phyloP scores from a whole-genome alignment of 1,140 invertebrate genomes.

The Orius laevigatus region DNA sequence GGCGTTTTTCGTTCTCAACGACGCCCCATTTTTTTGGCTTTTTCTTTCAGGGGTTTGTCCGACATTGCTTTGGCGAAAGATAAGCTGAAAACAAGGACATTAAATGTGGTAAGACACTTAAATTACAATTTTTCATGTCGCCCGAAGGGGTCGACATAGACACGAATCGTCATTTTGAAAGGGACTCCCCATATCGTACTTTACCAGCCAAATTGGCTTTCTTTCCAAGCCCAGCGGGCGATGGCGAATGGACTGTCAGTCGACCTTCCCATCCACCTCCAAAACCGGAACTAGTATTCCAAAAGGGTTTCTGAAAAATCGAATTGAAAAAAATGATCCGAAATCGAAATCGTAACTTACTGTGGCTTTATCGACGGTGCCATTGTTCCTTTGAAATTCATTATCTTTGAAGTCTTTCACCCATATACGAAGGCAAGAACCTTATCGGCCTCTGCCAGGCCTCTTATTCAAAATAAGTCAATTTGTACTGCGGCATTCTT shows the following conservation, averaged over 20 bases:
- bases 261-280: conserved; percentile 31
- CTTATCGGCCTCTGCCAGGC: no score
- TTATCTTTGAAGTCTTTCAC: no score
- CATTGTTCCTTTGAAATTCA: no score
- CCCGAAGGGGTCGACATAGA: conserved; percentile 3
- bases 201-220: conserved; percentile 31
- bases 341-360: no score
- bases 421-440: no score
- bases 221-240: conserved; percentile 32
- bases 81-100: no score
- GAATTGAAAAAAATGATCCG: no score
- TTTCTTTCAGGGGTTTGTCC: conserved; percentile 21
- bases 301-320: conserved; percentile 30
- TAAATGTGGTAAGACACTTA: not conserved
- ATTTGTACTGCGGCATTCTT: no score
- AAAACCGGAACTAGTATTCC: conserved; percentile 34
- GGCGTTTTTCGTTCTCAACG: conserved; percentile 34
- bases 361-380: no score
- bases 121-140: conserved; percentile 2
- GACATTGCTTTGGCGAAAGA: not conserved
- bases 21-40: conserved; percentile 30
- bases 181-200: conserved; percentile 19
- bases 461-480: no score
- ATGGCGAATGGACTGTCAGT: conserved; percentile 34
- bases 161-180: not conserved